Conservation (phyloP, 2,888 invertebrate species). For the Cerastis leucographa region DNA sequence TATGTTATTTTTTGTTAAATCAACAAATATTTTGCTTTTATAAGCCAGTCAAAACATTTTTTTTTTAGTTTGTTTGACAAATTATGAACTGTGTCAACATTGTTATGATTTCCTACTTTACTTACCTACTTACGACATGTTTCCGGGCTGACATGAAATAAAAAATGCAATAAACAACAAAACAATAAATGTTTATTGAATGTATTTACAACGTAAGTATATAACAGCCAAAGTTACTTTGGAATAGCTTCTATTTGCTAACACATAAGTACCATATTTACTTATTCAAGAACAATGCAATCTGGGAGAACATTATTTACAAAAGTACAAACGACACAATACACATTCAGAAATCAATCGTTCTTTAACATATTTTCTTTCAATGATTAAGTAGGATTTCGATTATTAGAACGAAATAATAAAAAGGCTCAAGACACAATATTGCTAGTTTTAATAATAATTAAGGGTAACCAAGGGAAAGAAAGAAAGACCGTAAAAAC, state of each 20-base stretch:
- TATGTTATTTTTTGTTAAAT: too few relatives aligned
- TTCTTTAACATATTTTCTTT: not conserved
- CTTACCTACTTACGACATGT: not conserved
- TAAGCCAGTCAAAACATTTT: too few relatives aligned
- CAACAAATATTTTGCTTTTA: not conserved
- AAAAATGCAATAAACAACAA: constrained; percentile 21
- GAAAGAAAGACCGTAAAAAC: too few relatives aligned
- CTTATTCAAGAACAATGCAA: constrained; percentile 29
- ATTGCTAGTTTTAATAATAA: not conserved
- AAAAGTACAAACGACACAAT: constrained; percentile 18
- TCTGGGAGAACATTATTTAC: constrained; percentile 13
- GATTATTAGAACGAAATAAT: not conserved
- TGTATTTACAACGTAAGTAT: constrained; percentile 25
- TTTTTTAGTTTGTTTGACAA: not conserved
- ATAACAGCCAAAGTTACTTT: constrained; percentile 49
- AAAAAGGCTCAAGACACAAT: not conserved
- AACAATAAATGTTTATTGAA: constrained; percentile 36
- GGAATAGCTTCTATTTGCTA: constrained; percentile 32
- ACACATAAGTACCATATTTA: constrained; percentile 24
- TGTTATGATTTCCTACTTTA: constrained; percentile 1
- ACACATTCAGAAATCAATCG: not conserved
- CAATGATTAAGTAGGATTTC: not conserved
- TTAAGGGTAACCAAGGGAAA: not conserved
- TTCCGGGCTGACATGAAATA: constrained; percentile 2
- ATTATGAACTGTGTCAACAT: constrained; percentile 11